Evolutionary conservation across 2,113 vertebrate genomes (phyloP), one percentile per base, ranked within the genome.

Genomic region (Columbina picui): DNA sequence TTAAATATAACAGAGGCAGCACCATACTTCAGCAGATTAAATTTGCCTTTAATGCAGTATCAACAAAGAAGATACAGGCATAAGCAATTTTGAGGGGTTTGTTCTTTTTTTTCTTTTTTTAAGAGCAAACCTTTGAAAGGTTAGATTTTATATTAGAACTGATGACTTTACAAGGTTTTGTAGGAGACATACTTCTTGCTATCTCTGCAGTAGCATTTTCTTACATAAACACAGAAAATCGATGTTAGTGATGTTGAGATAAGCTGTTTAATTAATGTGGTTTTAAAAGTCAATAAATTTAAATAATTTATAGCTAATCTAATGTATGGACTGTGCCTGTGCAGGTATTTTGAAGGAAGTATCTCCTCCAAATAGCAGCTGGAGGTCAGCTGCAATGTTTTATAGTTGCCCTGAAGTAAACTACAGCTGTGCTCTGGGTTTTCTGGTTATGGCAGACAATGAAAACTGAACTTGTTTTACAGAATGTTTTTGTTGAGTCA

Each of bases 111-210:
- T 52, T 36, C 79, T 77, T 69, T 67, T 67, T 38, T 64, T n/a
- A 38, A 4, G 34, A 55, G 59, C 85, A 90, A 85, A 61, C 53
- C 57, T 94, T 96, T 96, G 80, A 91, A 96, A 98, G 94, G 92
- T 91, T 97, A 95, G 39, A 65, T 96, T 93, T 94, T 93, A 69
- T 94, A 70, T 93, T 92, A 74, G 94, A 96, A 94, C 45, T 97
- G 87, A 96, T 97, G 97, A 94, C 93, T 97, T 96, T 75, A 91
- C 77, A 95, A 94, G 68, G 70, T 95, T 96, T 94, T 83, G n/a
- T 89, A 90, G 67, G 84, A 95, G 82, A 82, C 32, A 3, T 43
- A 38, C 19, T 84, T 77, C 73, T 88, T 94, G 76, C 64, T 94
- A 79, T 93, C 80, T 86, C 70, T 89, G 77, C 3, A 8, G 65